These are phyloP conservation scores for Drosophila ustulata DNA, from an alignment of 2,888 invertebrate genomes.

Conservation along the genomic window DNA sequence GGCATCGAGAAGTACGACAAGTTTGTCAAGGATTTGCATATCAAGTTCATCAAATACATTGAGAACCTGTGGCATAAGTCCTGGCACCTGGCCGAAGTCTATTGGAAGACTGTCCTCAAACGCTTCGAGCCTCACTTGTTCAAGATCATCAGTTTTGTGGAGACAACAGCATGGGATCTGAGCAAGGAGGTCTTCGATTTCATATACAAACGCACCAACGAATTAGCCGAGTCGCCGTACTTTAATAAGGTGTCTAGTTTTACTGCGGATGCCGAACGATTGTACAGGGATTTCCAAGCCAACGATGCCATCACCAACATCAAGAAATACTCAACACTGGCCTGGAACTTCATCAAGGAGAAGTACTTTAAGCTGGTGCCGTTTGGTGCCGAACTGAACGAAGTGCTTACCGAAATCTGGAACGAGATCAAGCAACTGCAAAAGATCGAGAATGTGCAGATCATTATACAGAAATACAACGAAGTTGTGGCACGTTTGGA, in stretches of 20 bases:
- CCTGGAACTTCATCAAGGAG: constrained; percentile 89
- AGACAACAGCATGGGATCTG: constrained; percentile 90
- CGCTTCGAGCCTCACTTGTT: constrained; percentile 92
- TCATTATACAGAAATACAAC: constrained; percentile 86
- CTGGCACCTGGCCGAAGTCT: constrained; percentile 87
- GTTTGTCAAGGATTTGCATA: constrained; percentile 91
- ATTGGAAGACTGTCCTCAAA: constrained; percentile 91
- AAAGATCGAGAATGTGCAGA: constrained; percentile 87
- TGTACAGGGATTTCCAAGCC: constrained; percentile 91
- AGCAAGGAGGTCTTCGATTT: constrained; percentile 91
- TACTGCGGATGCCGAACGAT: constrained; percentile 91
- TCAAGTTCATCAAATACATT: constrained; percentile 88
- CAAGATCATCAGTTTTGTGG: constrained; percentile 90
- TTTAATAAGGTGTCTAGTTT: constrained; percentile 92
- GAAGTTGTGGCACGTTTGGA: constrained; percentile 88
- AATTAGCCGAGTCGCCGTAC: constrained; percentile 92
- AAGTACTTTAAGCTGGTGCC: constrained; percentile 89
- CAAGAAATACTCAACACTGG: constrained; percentile 90
- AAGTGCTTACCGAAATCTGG: constrained; percentile 88
- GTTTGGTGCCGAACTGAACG: constrained; percentile 89
- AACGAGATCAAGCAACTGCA: constrained; percentile 87
- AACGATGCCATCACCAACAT: constrained; percentile 92
- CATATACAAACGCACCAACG: constrained; percentile 91
- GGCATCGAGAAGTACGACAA: constrained; percentile 92
- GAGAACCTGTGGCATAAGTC: constrained; percentile 91